Conservation (phyloP, 2,113 vertebrate genomes). For the Plestiodon gilberti region DNA sequence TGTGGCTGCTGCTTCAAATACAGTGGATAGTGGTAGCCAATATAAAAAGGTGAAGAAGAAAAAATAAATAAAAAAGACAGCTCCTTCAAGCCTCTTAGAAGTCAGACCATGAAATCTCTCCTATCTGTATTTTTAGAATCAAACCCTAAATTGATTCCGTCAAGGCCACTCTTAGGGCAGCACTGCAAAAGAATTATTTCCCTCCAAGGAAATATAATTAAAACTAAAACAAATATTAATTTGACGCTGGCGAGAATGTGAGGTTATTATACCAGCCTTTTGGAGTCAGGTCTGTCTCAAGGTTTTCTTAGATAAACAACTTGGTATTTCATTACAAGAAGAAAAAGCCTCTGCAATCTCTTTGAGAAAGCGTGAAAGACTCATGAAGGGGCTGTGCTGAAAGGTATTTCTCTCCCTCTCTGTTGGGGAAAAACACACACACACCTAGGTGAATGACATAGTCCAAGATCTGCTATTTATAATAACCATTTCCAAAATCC, state of each 20-base stretch:
- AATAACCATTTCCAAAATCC: not conserved
- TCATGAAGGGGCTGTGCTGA: not conserved
- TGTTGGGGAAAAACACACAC: rapidly evolving
- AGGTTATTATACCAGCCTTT: not conserved
- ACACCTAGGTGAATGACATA: not conserved
- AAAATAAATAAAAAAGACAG: not conserved
- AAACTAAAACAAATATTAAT: not conserved
- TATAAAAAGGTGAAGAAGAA: not conserved
- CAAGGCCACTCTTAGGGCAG: not conserved
- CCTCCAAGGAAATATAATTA: not conserved
- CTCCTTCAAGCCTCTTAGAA: not conserved
- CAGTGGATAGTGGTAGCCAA: not conserved
- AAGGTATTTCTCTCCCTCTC: not conserved
- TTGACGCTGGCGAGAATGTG: not conserved
- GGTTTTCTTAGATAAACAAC: not conserved
- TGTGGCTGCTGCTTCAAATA: not conserved
- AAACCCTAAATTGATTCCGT: not conserved
- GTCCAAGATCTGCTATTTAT: not conserved
- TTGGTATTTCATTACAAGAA: not conserved
- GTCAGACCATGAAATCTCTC: not conserved
- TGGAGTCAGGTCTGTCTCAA: not conserved
- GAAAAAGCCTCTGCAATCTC: not conserved
- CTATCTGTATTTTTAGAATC: not conserved
- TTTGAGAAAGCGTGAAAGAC: not conserved
- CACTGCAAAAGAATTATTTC: not conserved